Evolutionary conservation across 2,113 vertebrate genomes (phyloP).

Genomic region (Felis chaus): DNA sequence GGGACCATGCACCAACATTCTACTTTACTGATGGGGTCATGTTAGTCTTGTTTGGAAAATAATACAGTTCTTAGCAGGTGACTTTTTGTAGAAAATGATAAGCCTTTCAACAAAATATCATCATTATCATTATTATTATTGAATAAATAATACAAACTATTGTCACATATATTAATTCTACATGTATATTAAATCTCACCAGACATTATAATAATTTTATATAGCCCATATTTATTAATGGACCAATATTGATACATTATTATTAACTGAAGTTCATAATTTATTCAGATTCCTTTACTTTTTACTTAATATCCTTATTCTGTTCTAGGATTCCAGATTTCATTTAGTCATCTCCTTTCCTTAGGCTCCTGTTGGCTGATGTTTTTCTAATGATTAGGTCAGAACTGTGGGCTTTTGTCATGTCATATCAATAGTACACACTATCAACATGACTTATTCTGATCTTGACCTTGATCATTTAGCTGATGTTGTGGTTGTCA

Average conservation of each 20-base stretch:
- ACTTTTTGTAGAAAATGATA: conserved; percentile 33
- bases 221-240: background rate
- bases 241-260: background rate
- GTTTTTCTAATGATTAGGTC: background rate
- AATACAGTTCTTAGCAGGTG: background rate
- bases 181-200: background rate
- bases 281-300: background rate
- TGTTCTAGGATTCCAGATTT: background rate
- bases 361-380: background rate
- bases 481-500: background rate
- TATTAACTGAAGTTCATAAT: background rate
- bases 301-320: background rate
- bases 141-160: background rate
- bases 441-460: background rate
- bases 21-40: background rate
- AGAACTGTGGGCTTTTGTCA: background rate
- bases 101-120: background rate
- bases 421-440: background rate
- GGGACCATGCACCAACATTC: background rate
- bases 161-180: conserved; percentile 1
- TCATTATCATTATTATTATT: background rate
- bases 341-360: background rate
- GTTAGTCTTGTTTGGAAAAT: background rate
- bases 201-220: background rate
- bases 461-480: background rate